Evolutionary conservation across 1,140 invertebrate species (phyloP).

Genomic region (Drosophila truncata): DNA sequence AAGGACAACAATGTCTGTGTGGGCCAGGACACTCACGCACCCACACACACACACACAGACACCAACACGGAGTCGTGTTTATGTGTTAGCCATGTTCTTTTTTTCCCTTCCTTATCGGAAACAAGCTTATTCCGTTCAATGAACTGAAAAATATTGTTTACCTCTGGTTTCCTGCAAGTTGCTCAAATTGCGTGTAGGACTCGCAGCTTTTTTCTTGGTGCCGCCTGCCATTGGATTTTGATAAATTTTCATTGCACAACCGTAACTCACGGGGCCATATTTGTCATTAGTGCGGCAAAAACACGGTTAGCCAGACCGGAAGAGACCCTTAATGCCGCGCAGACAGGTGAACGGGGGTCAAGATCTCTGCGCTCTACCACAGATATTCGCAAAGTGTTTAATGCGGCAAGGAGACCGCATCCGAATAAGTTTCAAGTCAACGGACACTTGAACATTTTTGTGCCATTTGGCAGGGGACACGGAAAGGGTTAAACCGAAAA

Average conservation of each 20-base stretch:
- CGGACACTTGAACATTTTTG: constrained; percentile 47
- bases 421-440: constrained; percentile 50
- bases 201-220: constrained; percentile 23
- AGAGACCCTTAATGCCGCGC: constrained; percentile 8
- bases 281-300: constrained; percentile 47
- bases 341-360: constrained; percentile 20
- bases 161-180: constrained; percentile 62
- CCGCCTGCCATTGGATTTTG: constrained; percentile 46
- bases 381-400: constrained; percentile 34
- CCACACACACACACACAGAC: not conserved
- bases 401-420: constrained; percentile 12
- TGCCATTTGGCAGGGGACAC: constrained; percentile 46
- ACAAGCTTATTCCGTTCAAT: constrained; percentile 83
- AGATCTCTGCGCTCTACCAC: constrained; percentile 4
- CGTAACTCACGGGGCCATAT: constrained; percentile 22
- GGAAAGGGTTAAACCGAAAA: constrained; percentile 39
- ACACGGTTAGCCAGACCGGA: constrained; percentile 16
- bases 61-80: constrained; percentile 16
- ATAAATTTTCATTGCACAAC: constrained; percentile 58
- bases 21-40: constrained; percentile 27
- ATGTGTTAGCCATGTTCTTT: constrained; percentile 49
- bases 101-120: constrained; percentile 71
- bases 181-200: constrained; percentile 52
- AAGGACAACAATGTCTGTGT: constrained; percentile 47
- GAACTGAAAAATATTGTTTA: constrained; percentile 83